Base-by-base conservation (phyloP, 1,140 invertebrate genomes). In the Calephelis virginiensis region DNA sequence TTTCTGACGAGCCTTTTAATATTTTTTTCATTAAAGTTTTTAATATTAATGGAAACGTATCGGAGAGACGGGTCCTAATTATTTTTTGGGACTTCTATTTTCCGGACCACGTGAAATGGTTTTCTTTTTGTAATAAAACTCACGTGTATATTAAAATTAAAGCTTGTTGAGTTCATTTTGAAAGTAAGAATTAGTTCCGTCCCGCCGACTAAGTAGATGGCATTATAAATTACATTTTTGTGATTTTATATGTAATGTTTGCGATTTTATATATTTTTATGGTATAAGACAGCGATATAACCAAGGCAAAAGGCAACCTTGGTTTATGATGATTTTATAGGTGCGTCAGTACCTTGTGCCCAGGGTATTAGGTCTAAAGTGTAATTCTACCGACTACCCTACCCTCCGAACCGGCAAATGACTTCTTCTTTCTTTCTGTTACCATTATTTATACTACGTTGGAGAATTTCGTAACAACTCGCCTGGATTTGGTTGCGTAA, bases 11-110 rank as follows among this genome's bases (percentile, higher is more conserved):
- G 77, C 80, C 82, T 86, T 88, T 90, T 90, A 83, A 89, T 86
- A 83, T 86, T 89, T 89, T 90, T 90, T 88, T 90, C 88, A 90
- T 89, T 90, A 86, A 90, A 90, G 88, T 90, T 90, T 90, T 90
- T 86, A 90, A 90, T 90, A 90, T 90, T 90, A 89, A 89, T 86
- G 82, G 68, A 76, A 77, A 80, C 75, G 80, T 87, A 86, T 90
- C 82, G 68, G 81, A 75, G 81, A 76, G 73, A 63, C 62, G 72
- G 68, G 63, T 70, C 74, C 80, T 88, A 89, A 89, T 90, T 87
- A 89, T 89, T 87, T 90, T 82, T 74, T 70, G 69, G 71, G 76
- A 63, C 77, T 74, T 76, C 73, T 73, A 77, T 81, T 86, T 82
- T 81, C 80, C 80, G 74, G 81, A 48, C 74, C 43, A 38, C 38